These are phyloP conservation scores for Eleutherodactylus coqui DNA, from an alignment of 2,797 vertebrate genomes.

Conservation along the genomic window DNA sequence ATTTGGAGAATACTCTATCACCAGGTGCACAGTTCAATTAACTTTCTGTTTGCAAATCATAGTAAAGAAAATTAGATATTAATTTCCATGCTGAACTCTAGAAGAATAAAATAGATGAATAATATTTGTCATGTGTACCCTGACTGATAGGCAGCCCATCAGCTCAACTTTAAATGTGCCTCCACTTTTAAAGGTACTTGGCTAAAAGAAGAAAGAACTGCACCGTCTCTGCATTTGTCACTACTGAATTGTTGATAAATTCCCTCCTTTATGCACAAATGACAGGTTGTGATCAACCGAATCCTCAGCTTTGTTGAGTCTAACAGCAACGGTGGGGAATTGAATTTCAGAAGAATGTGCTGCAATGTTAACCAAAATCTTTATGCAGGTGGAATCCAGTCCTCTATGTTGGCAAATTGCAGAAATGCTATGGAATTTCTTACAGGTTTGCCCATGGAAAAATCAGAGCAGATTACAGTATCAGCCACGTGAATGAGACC, in stretches of 20 bases:
- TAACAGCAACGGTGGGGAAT: too few relatives aligned
- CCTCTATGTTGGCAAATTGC: too few relatives aligned
- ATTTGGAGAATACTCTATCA: constrained; percentile 42
- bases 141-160: constrained; percentile 2
- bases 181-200: background rate
- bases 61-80: constrained; percentile 57
- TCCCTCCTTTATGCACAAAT: too few relatives aligned
- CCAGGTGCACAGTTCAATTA: constrained; percentile 53
- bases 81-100: constrained; percentile 41
- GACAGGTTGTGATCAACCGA: too few relatives aligned
- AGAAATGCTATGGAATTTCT: too few relatives aligned
- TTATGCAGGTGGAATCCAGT: too few relatives aligned
- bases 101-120: constrained; percentile 49
- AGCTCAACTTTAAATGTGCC: background rate
- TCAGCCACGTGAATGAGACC: too few relatives aligned
- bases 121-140: constrained; percentile 22
- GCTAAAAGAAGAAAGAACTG: background rate
- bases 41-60: constrained; percentile 55
- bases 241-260: background rate
- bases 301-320: too few relatives aligned
- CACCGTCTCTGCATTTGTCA: background rate
- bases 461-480: too few relatives aligned
- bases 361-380: too few relatives aligned
- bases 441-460: too few relatives aligned
- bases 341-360: too few relatives aligned